phyloP scores from a whole-genome alignment of 1,140 invertebrate genomes.

The Cepaea nemoralis region DNA sequence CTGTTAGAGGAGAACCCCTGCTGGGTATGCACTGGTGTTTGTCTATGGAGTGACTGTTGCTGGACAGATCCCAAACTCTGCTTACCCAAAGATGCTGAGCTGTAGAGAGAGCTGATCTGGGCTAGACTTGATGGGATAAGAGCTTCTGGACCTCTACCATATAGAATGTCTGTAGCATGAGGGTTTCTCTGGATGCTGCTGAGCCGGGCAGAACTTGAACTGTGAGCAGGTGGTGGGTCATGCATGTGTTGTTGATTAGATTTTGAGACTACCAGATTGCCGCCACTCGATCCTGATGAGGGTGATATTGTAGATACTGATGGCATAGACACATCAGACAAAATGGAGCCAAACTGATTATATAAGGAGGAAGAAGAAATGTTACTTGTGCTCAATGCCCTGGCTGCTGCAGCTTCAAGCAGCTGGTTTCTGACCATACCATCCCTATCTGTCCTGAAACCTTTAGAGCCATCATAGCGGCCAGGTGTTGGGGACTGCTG shows the following conservation, averaged over 20 bases:
- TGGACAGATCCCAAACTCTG: not conserved
- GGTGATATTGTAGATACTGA: constrained; percentile 12
- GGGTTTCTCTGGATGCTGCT: constrained; percentile 49
- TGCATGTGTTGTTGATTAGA: constrained; percentile 33
- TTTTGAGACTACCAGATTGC: constrained; percentile 13
- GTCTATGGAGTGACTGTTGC: constrained; percentile 42
- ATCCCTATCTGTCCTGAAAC: not conserved
- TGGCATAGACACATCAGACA: constrained; percentile 19
- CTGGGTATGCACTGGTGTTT: constrained; percentile 38
- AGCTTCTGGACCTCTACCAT: constrained; percentile 38
- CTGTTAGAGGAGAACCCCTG: constrained; percentile 39
- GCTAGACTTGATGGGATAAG: constrained; percentile 37
- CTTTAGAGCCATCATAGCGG: constrained; percentile 17
- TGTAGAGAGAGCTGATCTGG: constrained; percentile 35
- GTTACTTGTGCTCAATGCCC: constrained; percentile 14
- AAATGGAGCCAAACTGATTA: constrained; percentile 26
- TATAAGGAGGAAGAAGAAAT: constrained; percentile 21
- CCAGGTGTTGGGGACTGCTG: constrained; percentile 17
- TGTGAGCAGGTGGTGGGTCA: constrained; percentile 65
- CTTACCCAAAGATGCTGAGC: constrained; percentile 8
- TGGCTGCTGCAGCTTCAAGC: constrained; percentile 16
- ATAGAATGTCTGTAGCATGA: constrained; percentile 45
- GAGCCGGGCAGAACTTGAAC: constrained; percentile 38
- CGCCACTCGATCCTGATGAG: constrained; percentile 4
- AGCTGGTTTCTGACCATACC: constrained; percentile 28